phyloP scores from a whole-genome alignment of 1,140 invertebrate species.

The Rhyacophila brunnea region DNA sequence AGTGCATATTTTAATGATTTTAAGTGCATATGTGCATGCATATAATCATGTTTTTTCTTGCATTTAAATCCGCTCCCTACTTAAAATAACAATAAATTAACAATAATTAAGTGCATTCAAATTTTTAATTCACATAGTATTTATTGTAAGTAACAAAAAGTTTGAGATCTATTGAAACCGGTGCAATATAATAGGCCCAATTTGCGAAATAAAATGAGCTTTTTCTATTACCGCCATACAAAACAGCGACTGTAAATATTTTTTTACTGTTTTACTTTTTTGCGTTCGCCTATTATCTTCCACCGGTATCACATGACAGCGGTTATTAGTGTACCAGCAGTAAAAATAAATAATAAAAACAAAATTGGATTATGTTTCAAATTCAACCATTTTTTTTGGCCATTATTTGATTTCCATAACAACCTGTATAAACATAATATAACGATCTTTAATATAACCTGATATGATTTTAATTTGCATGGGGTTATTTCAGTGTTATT shows the following conservation, averaged over 20 bases:
- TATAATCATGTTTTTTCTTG: too few species aligned
- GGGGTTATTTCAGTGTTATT: too few species aligned
- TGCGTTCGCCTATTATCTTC: neutral
- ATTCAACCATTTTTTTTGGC: conserved; percentile 8
- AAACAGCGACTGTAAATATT: neutral
- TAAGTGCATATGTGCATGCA: too few species aligned
- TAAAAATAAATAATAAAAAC: neutral
- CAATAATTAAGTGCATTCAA: too few species aligned
- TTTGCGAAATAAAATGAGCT: conserved; percentile 11
- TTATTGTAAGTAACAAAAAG: neutral
- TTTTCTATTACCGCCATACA: neutral
- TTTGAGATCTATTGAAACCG: neutral
- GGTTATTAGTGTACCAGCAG: conserved; percentile 19
- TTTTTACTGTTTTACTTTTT: conserved; percentile 2
- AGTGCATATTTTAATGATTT: too few species aligned
- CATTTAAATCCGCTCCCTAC: too few species aligned
- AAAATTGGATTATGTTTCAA: conserved; percentile 22
- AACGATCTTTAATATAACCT: conserved; percentile 27
- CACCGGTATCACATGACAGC: conserved; percentile 18
- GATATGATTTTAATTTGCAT: conserved; percentile 26
- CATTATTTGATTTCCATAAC: conserved; percentile 4
- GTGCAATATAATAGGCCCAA: conserved; percentile 15
- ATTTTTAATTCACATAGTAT: too few species aligned
- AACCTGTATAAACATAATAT: conserved; percentile 19
- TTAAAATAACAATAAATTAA: too few species aligned